These are phyloP conservation scores for Anniella stebbinsi DNA, from an alignment of 2,797 vertebrate genomes.

Conservation along the genomic window DNA sequence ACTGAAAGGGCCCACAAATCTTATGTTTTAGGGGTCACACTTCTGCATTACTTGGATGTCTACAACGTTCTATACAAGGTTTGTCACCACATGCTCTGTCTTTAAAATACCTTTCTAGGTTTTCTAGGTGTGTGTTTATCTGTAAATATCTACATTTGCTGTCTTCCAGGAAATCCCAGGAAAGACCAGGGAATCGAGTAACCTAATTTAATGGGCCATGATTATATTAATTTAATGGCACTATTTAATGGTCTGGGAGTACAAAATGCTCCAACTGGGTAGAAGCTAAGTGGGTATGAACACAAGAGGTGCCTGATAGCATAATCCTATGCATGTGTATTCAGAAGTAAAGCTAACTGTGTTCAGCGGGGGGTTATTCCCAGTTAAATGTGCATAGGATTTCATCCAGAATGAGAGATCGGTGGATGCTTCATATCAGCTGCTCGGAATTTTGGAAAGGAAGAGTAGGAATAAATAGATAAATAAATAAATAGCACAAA, in stretches of 20 bases:
- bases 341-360: too few relatives aligned
- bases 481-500: neutral
- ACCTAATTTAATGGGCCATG: neutral
- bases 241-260: neutral
- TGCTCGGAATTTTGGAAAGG: neutral
- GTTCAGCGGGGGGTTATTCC: too few relatives aligned
- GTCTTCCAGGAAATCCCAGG: neutral
- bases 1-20: constrained; percentile 73
- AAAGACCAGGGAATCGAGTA: neutral
- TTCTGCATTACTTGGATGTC: constrained; percentile 83
- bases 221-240: neutral
- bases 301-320: neutral
- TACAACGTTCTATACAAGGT: constrained; percentile 89
- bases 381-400: neutral
- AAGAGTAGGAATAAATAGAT: neutral
- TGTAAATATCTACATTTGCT: neutral
- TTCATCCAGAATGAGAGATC: neutral
- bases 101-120: neutral
- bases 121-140: neutral
- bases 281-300: neutral
- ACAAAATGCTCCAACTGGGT: neutral
- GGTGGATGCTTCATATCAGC: neutral
- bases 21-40: constrained; percentile 82
- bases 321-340: neutral
- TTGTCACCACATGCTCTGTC: constrained; percentile 43